Evolutionary conservation across 2,113 vertebrate species (phyloP).

Genomic region (Upupa epops): DNA sequence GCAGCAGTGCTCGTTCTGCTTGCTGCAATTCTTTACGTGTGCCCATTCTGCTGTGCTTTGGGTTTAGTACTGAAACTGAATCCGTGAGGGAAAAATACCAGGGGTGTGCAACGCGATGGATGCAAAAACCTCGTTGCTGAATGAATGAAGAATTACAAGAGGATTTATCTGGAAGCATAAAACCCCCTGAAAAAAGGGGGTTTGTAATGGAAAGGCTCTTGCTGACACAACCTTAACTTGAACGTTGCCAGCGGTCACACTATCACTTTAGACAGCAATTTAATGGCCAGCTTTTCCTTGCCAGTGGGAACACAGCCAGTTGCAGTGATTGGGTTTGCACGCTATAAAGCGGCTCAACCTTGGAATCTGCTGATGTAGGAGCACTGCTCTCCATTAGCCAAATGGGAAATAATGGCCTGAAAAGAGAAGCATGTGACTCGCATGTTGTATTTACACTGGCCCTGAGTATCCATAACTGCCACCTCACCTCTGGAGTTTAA

Average conservation of each 20-base stretch:
- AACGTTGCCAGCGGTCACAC: slow-evolving; percentile 11
- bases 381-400: slow-evolving; percentile 28
- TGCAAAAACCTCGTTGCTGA: neutral
- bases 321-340: slow-evolving; percentile 38
- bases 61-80: slow-evolving; percentile 19
- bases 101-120: neutral
- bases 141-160: slow-evolving; percentile 23
- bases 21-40: neutral
- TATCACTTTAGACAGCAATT: slow-evolving; percentile 56
- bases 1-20: neutral
- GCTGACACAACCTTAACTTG: slow-evolving; percentile 61
- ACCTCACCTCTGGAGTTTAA: slow-evolving; percentile 10
- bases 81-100: neutral
- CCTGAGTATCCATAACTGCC: neutral
- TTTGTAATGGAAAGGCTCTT: slow-evolving; percentile 45
- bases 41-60: neutral
- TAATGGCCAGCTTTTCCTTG: slow-evolving; percentile 46
- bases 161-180: slow-evolving; percentile 47
- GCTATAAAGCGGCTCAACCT: slow-evolving; percentile 41
- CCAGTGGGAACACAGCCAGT: slow-evolving; percentile 27
- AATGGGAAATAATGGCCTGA: slow-evolving; percentile 49
- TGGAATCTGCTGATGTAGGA: slow-evolving; percentile 8
- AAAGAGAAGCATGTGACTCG: slow-evolving; percentile 21
- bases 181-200: slow-evolving; percentile 30
- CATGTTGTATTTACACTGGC: slow-evolving; percentile 29